phyloP scores from a whole-genome alignment of 1,140 invertebrate genomes.

The Myzus persicae region DNA sequence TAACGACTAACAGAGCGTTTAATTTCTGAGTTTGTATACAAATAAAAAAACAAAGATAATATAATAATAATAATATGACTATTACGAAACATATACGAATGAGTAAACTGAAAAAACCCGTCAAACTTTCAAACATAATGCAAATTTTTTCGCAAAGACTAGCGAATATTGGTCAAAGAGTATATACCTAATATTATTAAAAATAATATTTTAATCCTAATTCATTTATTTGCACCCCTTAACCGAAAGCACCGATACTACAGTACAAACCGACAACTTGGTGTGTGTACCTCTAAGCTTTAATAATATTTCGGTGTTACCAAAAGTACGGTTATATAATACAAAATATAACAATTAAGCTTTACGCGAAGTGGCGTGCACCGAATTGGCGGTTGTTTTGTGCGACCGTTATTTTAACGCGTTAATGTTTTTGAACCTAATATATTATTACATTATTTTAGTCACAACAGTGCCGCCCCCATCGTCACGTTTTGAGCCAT shows the following conservation, averaged over 20 bases:
- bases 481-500: not conserved
- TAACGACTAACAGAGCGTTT: slow-evolving; percentile 9
- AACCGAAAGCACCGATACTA: not conserved
- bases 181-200: not conserved
- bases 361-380: not conserved
- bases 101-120: not conserved
- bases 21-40: not conserved
- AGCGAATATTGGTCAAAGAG: not conserved
- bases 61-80: not conserved
- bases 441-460: not conserved
- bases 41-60: not conserved
- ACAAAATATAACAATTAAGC: not conserved
- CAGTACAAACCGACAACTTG: not conserved
- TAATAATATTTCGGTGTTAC: not conserved
- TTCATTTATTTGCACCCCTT: not conserved
- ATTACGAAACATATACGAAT: not conserved
- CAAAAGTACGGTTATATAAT: not conserved
- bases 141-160: not conserved
- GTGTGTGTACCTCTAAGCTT: not conserved
- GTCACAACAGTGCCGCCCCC: not conserved
- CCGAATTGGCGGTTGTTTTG: not conserved
- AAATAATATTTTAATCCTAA: no score
- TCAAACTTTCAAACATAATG: not conserved
- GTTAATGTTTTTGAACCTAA: not conserved
- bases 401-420: not conserved